A percentile compares a stretch with the other conserved stretches of the same genome.
Conservation (phyloP, 1,140 invertebrate species). For the Dolichoris vasculosae region DNA sequence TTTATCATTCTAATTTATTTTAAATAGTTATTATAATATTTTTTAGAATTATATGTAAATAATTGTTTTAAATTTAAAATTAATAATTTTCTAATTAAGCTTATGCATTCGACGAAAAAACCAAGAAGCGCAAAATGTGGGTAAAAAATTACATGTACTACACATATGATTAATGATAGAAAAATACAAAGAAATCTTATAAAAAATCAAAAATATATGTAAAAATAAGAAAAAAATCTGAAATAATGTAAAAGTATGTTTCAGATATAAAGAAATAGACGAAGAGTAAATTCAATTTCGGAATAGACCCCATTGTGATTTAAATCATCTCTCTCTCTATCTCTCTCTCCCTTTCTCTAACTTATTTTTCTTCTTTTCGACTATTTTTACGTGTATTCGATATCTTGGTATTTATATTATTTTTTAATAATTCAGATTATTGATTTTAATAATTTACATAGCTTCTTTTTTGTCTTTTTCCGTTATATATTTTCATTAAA, state of each 20-base stretch:
- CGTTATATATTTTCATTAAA: background rate
- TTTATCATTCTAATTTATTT: too few relatives aligned
- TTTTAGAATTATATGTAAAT: background rate
- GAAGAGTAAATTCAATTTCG: slow-evolving; percentile 27
- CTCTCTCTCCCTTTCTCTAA: background rate
- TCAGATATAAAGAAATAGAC: background rate
- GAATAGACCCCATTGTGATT: slow-evolving; percentile 26
- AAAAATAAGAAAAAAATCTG: background rate
- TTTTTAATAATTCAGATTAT: background rate
- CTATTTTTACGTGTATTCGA: background rate
- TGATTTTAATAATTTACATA: background rate
- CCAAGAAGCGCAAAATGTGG: background rate
- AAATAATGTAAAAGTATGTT: background rate
- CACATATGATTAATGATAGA: background rate
- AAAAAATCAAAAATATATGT: slow-evolving; percentile 2
- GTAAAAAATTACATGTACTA: background rate
- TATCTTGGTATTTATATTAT: background rate
- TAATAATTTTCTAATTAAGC: background rate
- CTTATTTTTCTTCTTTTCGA: background rate
- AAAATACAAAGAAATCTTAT: background rate
- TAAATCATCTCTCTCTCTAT: background rate
- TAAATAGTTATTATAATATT: background rate
- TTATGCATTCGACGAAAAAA: background rate
- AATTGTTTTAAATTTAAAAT: background rate
- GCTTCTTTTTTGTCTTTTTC: background rate